Base-by-base conservation (phyloP, 2,797 vertebrate species). In the Hephaestus fuliginosus region DNA sequence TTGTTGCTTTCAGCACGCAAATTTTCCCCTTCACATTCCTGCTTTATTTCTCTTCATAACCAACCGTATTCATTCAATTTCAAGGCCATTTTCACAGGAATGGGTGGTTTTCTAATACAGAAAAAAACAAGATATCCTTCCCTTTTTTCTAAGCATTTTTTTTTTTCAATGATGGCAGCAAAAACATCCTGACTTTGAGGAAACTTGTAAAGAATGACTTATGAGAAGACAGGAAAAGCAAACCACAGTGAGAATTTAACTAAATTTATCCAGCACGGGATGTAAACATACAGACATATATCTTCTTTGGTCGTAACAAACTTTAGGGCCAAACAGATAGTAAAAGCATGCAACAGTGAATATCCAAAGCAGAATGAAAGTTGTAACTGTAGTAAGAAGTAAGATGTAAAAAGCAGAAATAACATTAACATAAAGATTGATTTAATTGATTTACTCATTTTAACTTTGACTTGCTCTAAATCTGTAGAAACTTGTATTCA, bases 131-230 rank as follows among this genome's bases (percentile, higher is more conserved):
- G 30, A 70, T 57, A 20, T 43, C 60, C 64, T 60, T 72, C 20
- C 2, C 2, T 22, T 48, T n/a, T 55, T 55, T 57, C 30, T 1
- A 33, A 41, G 3, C 3, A 10, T 3, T 58, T 25, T 25, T 18
- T 18, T 46, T 36, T 53, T 5, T 39, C 3, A 5, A 25, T 48
- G 13, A 6, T 36, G 3, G 46, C n/a, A 28, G 5, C 25, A 25
- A 48, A 78, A 78, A 81, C 30, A 53, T 61, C 44, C 25, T 8
- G 15, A 13, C 51, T 58, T 43, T 67, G 44, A 75, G n/a, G 48
- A 44, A 30, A 70, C 66, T 55, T 61, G 36, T 33, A n/a, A 71
- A 58, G 48, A 63, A 48, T 11, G 7, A 20, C 46, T 67, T 53
- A 51, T 44, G 22, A 44, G 5, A 51, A 58, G 25, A 43, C 28